Evolutionary conservation across 2,113 vertebrate species (phyloP), one percentile per base, ranked within the genome.

Genomic region (Istiophorus platypterus): DNA sequence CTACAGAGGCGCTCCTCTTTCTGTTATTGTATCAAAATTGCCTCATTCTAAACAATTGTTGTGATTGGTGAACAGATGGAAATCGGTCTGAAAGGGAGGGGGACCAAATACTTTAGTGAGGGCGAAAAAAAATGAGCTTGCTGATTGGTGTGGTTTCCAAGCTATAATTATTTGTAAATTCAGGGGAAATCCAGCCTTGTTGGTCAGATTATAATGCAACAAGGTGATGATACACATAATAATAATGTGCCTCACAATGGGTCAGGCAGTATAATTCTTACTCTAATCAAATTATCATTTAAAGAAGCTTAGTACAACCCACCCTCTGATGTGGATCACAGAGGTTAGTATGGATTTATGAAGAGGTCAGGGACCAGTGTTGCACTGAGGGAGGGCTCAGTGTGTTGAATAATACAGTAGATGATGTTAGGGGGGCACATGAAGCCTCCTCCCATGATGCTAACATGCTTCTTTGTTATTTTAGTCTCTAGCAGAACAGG

Each of bases 391-490:
- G 84, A 85, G 81, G 84, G 57, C 75, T 67, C 15, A 1, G 15
- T 59, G 47, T 80, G 84, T 80, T 91, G 77, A 91, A 92, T 93
- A 83, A 92, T 90, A 86, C 71, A 93, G 68, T 69, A 56, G 64
- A 78, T 72, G 70, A 86, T 91, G 83, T 81, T 83, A 84, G 61
- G 62, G 72, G 73, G 66, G 24, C 57, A 73, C 39, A 61, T 42
- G 79, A 77, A 22, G 58, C 81, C 70, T 76, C 85, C 68, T 85
- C 73, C 72, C 29, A 34, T 66, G 81, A 88, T 77, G 81, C 82
- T 75, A 73, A 86, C 88, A 76, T 76, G 29, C 74, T 66, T 79
- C 59, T 67, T 63, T 87, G 71, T 84, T 77, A 77, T 88, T 88
- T 84, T 77, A 79, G 81, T 81, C 88, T 68, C 65, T 69, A 42